phyloP scores from a whole-genome alignment of 2,113 vertebrate genomes.

The Barnardius zonarius region DNA sequence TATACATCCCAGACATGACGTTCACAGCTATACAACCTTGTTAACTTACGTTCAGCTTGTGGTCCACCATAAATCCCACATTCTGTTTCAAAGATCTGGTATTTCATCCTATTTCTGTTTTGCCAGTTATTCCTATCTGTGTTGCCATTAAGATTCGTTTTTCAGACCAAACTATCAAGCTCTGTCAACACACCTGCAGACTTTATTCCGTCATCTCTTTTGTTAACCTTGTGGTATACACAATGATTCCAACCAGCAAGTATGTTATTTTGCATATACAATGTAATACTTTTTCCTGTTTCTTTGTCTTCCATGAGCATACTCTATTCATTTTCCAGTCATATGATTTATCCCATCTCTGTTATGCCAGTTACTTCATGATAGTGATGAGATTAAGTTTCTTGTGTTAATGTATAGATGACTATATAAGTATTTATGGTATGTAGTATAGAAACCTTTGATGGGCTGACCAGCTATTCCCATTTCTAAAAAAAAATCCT shows the following conservation, averaged over 20 bases:
- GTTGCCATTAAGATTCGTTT: not conserved
- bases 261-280: not conserved
- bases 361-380: not conserved
- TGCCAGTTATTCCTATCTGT: not conserved
- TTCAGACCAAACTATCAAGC: not conserved
- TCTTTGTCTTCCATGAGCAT: not conserved
- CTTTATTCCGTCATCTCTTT: not conserved
- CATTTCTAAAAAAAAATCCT: not conserved
- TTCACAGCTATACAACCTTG: not conserved
- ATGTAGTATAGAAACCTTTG: not conserved
- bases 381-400: not conserved
- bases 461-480: not conserved
- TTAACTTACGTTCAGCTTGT: not conserved
- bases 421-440: not conserved
- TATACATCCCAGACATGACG: not conserved
- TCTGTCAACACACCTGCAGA: not conserved
- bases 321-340: not conserved
- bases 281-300: not conserved
- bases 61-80: not conserved
- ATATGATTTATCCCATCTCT: not conserved
- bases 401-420: not conserved
- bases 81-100: not conserved
- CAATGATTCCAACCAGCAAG: not conserved
- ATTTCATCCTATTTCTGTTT: not conserved
- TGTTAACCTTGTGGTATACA: not conserved